Conservation (phyloP, 2,888 invertebrate genomes). For the Rotaria socialis region DNA sequence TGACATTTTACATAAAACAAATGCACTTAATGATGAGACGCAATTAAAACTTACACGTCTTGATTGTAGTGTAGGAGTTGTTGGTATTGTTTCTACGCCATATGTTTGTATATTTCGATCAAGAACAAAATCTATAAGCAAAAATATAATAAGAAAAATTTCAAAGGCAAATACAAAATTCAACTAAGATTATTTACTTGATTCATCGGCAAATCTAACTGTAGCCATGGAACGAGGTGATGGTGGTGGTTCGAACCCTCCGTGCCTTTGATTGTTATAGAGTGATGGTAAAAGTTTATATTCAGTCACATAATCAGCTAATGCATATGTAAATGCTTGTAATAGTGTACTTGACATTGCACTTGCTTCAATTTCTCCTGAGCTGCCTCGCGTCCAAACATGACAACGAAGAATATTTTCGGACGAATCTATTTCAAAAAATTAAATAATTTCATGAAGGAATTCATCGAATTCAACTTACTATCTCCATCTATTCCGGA, state of each 20-base stretch:
- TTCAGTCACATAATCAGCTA: conserved; percentile 27
- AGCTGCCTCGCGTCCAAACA: conserved; percentile 31
- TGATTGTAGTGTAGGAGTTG: not conserved
- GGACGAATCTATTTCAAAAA: not conserved
- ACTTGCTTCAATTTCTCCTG: not conserved
- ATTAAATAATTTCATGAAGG: no score
- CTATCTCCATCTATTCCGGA: not conserved
- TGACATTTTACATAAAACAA: no score
- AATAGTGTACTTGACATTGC: not conserved
- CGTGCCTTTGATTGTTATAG: not conserved
- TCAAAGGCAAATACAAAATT: no score
- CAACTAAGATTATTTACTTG: not conserved
- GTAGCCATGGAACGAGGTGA: not conserved
- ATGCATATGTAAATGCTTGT: conserved; percentile 32
- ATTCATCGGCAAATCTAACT: not conserved
- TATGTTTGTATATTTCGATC: not conserved
- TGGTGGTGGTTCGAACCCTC: conserved; percentile 2
- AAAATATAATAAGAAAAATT: no score
- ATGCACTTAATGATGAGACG: no score
- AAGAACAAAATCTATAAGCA: not conserved
- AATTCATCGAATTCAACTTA: not conserved
- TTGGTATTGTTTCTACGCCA: not conserved
- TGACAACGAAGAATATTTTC: conserved; percentile 28
- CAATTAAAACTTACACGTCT: not conserved
- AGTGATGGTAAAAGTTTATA: not conserved